A percentile compares a stretch with the other conserved stretches of the same genome.
These are phyloP conservation scores for Julus scanicus DNA, from an alignment of 2,888 invertebrate genomes.

Conservation along the genomic window DNA sequence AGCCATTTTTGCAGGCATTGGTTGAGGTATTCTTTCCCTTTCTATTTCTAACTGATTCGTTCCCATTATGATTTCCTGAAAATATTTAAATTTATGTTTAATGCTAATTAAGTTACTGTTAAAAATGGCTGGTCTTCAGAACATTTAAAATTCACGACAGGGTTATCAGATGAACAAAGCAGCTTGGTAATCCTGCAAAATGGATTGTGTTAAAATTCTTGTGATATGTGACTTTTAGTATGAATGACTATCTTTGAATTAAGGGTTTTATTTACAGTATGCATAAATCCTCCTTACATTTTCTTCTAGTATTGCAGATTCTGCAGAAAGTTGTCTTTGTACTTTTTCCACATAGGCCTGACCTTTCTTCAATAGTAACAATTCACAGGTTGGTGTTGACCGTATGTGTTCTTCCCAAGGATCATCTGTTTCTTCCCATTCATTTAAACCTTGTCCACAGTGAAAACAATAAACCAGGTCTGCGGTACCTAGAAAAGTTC, in stretches of 20 bases:
- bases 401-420: constrained; percentile 96
- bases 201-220: no score
- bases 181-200: no score
- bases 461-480: constrained; percentile 93
- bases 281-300: constrained; percentile 65
- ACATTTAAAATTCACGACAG: neutral
- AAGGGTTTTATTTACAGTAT: neutral
- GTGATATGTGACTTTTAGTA: no score
- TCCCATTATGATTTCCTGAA: no score
- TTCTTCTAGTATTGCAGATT: constrained; percentile 34
- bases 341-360: constrained; percentile 77
- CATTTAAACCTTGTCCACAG: constrained; percentile 92
- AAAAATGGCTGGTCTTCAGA: no score
- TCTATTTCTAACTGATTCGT: no score
- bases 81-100: no score
- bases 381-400: constrained; percentile 91
- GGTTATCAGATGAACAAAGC: neutral
- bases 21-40: constrained; percentile 64
- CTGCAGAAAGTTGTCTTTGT: neutral
- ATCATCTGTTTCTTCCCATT: constrained; percentile 91
- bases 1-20: neutral
- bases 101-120: no score
- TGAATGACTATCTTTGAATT: no score
- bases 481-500: constrained; percentile 69
- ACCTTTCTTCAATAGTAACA: constrained; percentile 83